Evolutionary conservation across 2,113 vertebrate genomes (phyloP).

Genomic region (Octodon degus): DNA sequence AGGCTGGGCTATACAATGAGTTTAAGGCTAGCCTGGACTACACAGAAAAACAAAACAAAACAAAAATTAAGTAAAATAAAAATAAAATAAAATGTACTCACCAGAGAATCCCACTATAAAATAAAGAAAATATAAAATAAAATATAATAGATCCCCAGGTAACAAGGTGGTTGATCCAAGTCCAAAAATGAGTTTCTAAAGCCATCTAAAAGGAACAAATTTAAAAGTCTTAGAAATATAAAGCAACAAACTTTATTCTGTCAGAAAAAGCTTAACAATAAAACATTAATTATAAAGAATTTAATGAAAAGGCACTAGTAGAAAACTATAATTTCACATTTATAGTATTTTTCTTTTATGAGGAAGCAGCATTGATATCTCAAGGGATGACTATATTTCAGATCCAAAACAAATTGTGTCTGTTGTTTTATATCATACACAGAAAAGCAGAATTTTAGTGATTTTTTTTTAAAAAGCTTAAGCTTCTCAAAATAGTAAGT

Average conservation of each 20-base stretch:
- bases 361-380: constrained; percentile 39
- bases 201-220: constrained; percentile 90
- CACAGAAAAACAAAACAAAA: not conserved
- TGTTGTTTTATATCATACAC: not conserved
- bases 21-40: not conserved
- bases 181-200: constrained; percentile 99
- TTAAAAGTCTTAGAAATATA: constrained; percentile 47
- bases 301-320: constrained; percentile 3
- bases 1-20: not conserved
- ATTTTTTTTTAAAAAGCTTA: not conserved
- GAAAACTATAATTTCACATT: constrained; percentile 26
- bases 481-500: constrained; percentile 27
- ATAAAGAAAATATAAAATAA: constrained; percentile 99
- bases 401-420: not conserved
- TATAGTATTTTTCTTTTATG: constrained; percentile 16
- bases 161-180: constrained; percentile 99
- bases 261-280: constrained; percentile 48
- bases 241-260: not conserved
- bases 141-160: constrained; percentile 99
- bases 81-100: constrained; percentile 82
- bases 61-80: not conserved
- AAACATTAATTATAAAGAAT: not conserved
- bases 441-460: constrained; percentile 47
- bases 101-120: constrained; percentile 99
- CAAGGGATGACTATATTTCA: constrained; percentile 5